Percentiles rank a stretch among this genome's conserved stretches.
These are phyloP conservation scores for Caenorhabditis afra DNA, from an alignment of 2,888 invertebrate genomes.

Conservation along the genomic window DNA sequence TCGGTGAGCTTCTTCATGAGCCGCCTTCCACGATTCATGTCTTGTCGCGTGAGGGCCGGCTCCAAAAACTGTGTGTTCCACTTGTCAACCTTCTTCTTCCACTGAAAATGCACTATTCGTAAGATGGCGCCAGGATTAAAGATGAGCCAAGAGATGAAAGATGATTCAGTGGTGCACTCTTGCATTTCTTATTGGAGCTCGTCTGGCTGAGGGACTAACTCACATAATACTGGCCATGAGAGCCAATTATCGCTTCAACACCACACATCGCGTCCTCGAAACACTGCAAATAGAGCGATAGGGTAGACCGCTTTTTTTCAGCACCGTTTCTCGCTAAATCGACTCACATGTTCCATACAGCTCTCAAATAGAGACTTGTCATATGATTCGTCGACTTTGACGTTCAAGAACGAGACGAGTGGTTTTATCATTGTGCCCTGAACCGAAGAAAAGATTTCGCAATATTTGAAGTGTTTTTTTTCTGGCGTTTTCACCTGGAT, in stretches of 20 bases:
- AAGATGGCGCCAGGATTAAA: not conserved
- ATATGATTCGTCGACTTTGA: slow-evolving; percentile 84
- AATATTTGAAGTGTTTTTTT: not conserved
- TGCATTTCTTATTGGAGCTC: no score
- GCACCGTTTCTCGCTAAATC: not conserved
- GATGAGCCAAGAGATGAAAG: not conserved
- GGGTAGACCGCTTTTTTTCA: no score
- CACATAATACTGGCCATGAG: slow-evolving; percentile 70
- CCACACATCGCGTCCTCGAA: slow-evolving; percentile 76
- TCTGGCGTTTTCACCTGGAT: slow-evolving; percentile 85
- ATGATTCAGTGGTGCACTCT: not conserved
- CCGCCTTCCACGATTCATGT: slow-evolving; percentile 42
- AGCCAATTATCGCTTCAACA: slow-evolving; percentile 76
- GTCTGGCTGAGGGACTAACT: slow-evolving; percentile 13
- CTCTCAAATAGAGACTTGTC: slow-evolving; percentile 63
- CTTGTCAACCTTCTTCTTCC: slow-evolving; percentile 45
- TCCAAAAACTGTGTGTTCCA: slow-evolving; percentile 54
- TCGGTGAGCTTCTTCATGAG: slow-evolving; percentile 50
- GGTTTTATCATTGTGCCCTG: slow-evolving; percentile 98
- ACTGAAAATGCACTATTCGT: slow-evolving; percentile 39
- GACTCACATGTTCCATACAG: slow-evolving; percentile 69
- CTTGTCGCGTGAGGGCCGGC: slow-evolving; percentile 44
- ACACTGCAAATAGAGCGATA: slow-evolving; percentile 62
- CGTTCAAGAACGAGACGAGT: slow-evolving; percentile 93
- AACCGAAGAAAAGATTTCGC: slow-evolving; percentile 42